Percentiles rank a stretch among this genome's conserved stretches.
These are phyloP conservation scores for Melangyna quadrimaculata DNA, from an alignment of 2,888 invertebrate species.

Conservation along the genomic window DNA sequence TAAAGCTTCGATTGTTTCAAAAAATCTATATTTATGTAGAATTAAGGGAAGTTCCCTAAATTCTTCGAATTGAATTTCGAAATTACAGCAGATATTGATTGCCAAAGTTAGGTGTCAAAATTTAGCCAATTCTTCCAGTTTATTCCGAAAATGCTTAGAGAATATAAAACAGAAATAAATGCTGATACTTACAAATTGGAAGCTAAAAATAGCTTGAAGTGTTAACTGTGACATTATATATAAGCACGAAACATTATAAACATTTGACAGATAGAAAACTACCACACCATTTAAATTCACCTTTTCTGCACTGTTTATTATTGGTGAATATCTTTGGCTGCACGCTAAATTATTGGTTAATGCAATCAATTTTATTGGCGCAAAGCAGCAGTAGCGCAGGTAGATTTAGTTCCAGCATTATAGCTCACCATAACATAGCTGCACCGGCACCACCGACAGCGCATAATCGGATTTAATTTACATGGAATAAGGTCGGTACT, in stretches of 20 bases:
- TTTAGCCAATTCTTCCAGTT: too few species aligned
- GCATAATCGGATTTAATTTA: slow-evolving; percentile 71
- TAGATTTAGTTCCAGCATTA: slow-evolving; percentile 37
- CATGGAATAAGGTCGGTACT: slow-evolving; percentile 67
- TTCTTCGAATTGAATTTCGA: too few species aligned
- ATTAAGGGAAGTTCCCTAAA: too few species aligned
- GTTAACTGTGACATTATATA: too few species aligned
- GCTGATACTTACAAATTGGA: too few species aligned
- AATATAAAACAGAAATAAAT: too few species aligned
- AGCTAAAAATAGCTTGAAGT: too few species aligned
- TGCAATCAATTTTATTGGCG: slow-evolving; percentile 69
- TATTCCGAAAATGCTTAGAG: too few species aligned
- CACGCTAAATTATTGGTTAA: slow-evolving; percentile 65
- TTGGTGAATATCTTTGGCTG: slow-evolving; percentile 43
- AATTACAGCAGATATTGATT: neutral
- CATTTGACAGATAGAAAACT: neutral
- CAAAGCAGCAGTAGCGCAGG: slow-evolving; percentile 62
- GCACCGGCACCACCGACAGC: slow-evolving; percentile 14
- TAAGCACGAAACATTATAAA: neutral
- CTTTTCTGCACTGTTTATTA: slow-evolving; percentile 7
- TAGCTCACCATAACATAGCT: neutral
- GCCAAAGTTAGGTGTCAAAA: neutral
- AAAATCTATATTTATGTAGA: too few species aligned
- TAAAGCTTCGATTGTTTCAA: too few species aligned
- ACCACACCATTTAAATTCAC: neutral